Evolutionary conservation across 2,888 invertebrate genomes (phyloP).

Genomic region (Dorcus parallelipipedus): DNA sequence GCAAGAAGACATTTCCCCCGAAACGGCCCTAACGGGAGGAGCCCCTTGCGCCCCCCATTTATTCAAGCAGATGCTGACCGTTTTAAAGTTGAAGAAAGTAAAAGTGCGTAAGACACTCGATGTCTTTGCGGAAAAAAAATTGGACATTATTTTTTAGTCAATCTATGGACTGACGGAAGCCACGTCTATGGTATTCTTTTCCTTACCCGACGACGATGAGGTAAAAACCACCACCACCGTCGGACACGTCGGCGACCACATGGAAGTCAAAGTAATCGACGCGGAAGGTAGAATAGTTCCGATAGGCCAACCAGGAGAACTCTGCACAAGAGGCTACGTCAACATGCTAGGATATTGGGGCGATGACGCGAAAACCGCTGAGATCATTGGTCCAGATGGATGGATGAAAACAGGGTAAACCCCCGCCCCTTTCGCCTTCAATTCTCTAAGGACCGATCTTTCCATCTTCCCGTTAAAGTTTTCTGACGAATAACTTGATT

Average conservation of each 20-base stretch:
- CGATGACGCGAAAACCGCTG: slow-evolving; percentile 70
- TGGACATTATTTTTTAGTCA: slow-evolving; percentile 45
- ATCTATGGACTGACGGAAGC: slow-evolving; percentile 61
- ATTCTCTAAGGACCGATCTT: too few species aligned
- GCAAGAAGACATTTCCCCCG: slow-evolving; percentile 50
- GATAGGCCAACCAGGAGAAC: slow-evolving; percentile 71
- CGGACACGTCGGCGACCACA: slow-evolving; percentile 55
- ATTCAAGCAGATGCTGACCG: slow-evolving; percentile 51
- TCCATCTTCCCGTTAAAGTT: too few species aligned
- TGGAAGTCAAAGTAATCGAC: slow-evolving; percentile 66
- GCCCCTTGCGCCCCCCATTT: slow-evolving; percentile 65
- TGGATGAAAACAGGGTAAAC: slow-evolving; percentile 78
- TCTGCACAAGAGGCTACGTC: slow-evolving; percentile 69
- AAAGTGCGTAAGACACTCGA: slow-evolving; percentile 43
- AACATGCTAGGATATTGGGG: slow-evolving; percentile 82
- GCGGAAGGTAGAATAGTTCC: slow-evolving; percentile 63
- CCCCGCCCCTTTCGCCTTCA: too few species aligned
- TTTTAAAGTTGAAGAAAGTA: slow-evolving; percentile 50
- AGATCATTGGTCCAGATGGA: slow-evolving; percentile 61
- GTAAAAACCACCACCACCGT: slow-evolving; percentile 52
- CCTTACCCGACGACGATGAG: slow-evolving; percentile 49
- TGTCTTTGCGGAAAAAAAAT: too few species aligned
- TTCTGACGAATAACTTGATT: too few species aligned
- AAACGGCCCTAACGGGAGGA: slow-evolving; percentile 67
- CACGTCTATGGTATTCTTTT: slow-evolving; percentile 55